Conservation (phyloP, 1,140 invertebrate genomes). For the Heterodera schachtii region DNA sequence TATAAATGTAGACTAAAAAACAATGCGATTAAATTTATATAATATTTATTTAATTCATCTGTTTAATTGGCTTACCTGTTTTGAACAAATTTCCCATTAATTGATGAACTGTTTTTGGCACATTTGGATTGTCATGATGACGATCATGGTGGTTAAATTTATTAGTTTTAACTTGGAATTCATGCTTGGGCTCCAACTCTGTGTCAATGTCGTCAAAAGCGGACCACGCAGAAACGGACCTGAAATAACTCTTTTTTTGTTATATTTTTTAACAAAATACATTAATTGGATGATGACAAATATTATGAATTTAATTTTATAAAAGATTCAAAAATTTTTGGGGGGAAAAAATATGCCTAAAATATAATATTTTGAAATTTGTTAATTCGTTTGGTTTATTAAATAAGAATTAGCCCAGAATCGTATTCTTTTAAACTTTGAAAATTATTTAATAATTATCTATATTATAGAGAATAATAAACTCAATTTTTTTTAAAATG, state of each 20-base stretch:
- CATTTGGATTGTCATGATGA: not conserved
- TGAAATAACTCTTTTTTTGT: not conserved
- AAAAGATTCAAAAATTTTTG: not conserved
- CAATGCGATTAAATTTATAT: too few relatives aligned
- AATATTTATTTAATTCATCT: not conserved
- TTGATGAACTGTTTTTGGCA: slow-evolving; percentile 15
- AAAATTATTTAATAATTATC: too few relatives aligned
- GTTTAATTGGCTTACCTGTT: not conserved
- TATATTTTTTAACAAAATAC: not conserved
- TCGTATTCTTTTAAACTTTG: too few relatives aligned
- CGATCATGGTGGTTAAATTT: not conserved
- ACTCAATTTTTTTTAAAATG: too few relatives aligned
- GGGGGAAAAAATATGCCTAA: too few relatives aligned
- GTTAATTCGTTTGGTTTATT: too few relatives aligned
- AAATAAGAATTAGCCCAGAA: too few relatives aligned
- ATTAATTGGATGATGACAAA: too few relatives aligned
- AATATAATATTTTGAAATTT: too few relatives aligned
- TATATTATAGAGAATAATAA: too few relatives aligned
- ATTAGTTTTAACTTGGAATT: not conserved
- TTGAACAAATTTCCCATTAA: slow-evolving; percentile 14
- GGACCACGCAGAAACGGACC: slow-evolving; percentile 14
- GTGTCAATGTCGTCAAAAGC: slow-evolving; percentile 23
- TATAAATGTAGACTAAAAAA: too few relatives aligned
- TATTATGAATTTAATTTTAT: not conserved
- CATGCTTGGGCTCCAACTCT: slow-evolving; percentile 1